Base-by-base conservation (phyloP, 2,888 invertebrate genomes). In the Fragum whitleyi region DNA sequence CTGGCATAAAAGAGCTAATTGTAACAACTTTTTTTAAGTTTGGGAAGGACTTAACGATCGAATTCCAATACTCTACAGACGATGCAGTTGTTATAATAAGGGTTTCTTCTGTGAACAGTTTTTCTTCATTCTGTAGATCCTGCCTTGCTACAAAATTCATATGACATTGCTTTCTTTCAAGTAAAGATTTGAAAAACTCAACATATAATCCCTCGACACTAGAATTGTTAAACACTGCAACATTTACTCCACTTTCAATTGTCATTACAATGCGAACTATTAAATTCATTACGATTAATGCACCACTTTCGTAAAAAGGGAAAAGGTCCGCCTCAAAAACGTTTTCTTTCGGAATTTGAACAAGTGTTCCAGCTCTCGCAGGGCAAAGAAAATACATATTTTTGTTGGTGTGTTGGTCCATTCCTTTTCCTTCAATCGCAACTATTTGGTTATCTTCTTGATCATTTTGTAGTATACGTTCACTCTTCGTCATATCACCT, bases 391-490 rank as follows among this genome's bases (percentile, higher is more conserved):
- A 65, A 16, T 21, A 26, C 19, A 65, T 19, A 42, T 65, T 23
- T 7, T 23, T 16, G 23, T 42, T 21, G 14, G 42, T 23, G 2
- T 65, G 6, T n/a, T 23, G 2, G 21, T 9, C n/a, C 42, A 2
- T 65, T 6, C 65, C 65, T 26, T 21, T 65, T 7, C 65, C 65
- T 42, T 65, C 65, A n/a, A 65, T 32, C 0, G 26, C 26, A 36
- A 65, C 36, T 21, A 65, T 19, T 11, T 65, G 65, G 2, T 42
- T 23, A 23, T 65, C 14, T 39, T 65, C 42, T 21, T 39, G 21
- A 1, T 36, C 29, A 19, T 61, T 61, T 42, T 65, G 42, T 16
- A 65, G 19, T 19, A 42, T 6, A 23, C 7, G 1, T 6, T 65
- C 42, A 42, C 39, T 65, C 11, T 19, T 21, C 9, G 32, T 36